Evolutionary conservation across 2,888 invertebrate species (phyloP), one percentile per base, ranked within the genome.

Genomic region (Frankliniella intonsa): DNA sequence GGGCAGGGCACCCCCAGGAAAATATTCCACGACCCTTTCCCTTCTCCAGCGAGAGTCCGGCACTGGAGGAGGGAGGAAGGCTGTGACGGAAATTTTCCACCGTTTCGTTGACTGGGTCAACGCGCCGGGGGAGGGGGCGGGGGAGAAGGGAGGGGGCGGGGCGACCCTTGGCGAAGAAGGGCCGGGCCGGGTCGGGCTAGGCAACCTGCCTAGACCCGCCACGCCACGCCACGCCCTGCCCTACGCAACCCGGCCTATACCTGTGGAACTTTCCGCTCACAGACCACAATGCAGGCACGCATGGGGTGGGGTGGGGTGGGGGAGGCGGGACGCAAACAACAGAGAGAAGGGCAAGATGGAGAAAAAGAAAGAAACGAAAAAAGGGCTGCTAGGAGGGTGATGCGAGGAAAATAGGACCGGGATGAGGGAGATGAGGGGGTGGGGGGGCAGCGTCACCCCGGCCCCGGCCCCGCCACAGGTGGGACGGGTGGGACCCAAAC

Each of bases 151-250:
- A 3, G 12, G 17, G 62, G 38, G 62, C 14, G 1, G 62, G 62
- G 62, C 62, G 62, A n/a, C 38, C 38, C 38, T 38, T 38, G 62
- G 17, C 11, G 62, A n/a, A n/a, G 62, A 10, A 62, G 62, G 84
- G 12, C 85, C 84, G 11, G 86, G 86, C 14, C 84, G 84, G 0
- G 38, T 38, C 38, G 38, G 38, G 38, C 38, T 38, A 38, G 38
- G 38, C 38, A 38, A 38, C 38, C 38, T 38, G 38, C 38, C 38
- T 38, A 38, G 38, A 5, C n/a, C n/a, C n/a, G n/a, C n/a, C n/a
- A n/a, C n/a, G n/a, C n/a, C n/a, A n/a, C n/a, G n/a, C n/a, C 51
- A 14, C 55, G 14, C 55, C 55, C 55, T 12, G 17, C 55, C 55
- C 5, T 14, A 55, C 55, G 11, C 11, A 69, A 19, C 69, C 69